These are phyloP conservation scores for Chelonoidis abingdonii DNA, from an alignment of 2,113 vertebrate genomes.

Conservation along the genomic window DNA sequence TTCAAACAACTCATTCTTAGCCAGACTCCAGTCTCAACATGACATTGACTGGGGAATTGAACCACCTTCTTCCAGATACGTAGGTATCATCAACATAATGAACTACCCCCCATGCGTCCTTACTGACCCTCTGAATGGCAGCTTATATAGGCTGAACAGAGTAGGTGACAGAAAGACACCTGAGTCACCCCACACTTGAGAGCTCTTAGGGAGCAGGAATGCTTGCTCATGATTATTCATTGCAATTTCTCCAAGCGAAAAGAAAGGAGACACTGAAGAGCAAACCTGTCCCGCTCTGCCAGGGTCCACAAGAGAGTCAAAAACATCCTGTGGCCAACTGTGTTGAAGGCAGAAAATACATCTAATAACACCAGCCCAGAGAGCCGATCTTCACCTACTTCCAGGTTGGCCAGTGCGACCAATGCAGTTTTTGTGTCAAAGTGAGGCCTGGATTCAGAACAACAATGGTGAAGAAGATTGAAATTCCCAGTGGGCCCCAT, in stretches of 20 bases:
- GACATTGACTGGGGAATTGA: background rate
- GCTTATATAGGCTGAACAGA: background rate
- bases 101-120: background rate
- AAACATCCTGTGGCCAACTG: background rate
- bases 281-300: background rate
- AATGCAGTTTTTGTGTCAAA: conserved; percentile 49
- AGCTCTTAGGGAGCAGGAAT: background rate
- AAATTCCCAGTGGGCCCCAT: conserved; percentile 34
- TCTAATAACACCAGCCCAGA: background rate
- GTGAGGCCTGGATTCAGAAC: conserved; percentile 49
- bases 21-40: background rate
- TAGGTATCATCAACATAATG: background rate
- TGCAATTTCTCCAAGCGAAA: background rate
- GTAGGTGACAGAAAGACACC: rapidly evolving
- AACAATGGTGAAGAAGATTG: conserved; percentile 40
- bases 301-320: background rate
- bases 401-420: conserved; percentile 51
- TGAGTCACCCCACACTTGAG: background rate
- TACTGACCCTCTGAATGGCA: background rate
- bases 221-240: background rate
- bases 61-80: background rate
- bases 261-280: background rate
- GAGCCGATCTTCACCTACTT: conserved; percentile 33
- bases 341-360: background rate
- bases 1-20: background rate